Conservation (phyloP, 2,888 invertebrate genomes). For the Hypsopygia costalis region DNA sequence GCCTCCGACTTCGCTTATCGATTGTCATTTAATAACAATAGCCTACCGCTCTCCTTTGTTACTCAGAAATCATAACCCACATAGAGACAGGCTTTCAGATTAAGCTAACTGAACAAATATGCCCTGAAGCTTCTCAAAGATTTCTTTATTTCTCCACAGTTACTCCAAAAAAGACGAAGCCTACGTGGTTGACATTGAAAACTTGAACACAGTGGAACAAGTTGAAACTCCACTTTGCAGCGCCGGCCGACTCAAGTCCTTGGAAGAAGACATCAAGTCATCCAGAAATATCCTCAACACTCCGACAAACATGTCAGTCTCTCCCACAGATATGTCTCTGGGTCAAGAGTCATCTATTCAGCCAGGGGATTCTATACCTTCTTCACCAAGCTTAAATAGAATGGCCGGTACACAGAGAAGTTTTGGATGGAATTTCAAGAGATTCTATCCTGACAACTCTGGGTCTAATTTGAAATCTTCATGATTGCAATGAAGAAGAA, state of each 20-base stretch:
- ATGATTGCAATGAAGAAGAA: background rate
- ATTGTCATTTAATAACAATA: no score
- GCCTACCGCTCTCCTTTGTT: no score
- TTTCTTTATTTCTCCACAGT: conserved; percentile 29
- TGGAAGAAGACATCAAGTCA: conserved; percentile 55
- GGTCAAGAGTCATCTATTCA: conserved; percentile 29
- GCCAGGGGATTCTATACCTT: conserved; percentile 40
- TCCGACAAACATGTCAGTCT: conserved; percentile 39
- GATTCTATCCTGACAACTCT: conserved; percentile 46
- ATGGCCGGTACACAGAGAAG: conserved; percentile 52
- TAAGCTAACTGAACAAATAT: no score
- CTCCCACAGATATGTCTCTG: conserved; percentile 44
- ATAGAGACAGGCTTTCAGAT: no score
- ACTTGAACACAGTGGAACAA: conserved; percentile 83
- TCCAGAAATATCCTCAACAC: conserved; percentile 43
- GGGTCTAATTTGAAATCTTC: conserved; percentile 8
- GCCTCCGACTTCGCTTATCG: no score
- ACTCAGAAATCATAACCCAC: no score
- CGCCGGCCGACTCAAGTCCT: conserved; percentile 82
- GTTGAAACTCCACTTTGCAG: conserved; percentile 89
- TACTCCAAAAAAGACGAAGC: conserved; percentile 79
- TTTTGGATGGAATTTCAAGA: conserved; percentile 61
- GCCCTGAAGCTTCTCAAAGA: no score
- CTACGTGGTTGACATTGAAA: conserved; percentile 82
- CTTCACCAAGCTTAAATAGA: conserved; percentile 46